These are phyloP conservation scores for Zygaena filipendulae DNA, from an alignment of 2,888 invertebrate species.

Conservation along the genomic window DNA sequence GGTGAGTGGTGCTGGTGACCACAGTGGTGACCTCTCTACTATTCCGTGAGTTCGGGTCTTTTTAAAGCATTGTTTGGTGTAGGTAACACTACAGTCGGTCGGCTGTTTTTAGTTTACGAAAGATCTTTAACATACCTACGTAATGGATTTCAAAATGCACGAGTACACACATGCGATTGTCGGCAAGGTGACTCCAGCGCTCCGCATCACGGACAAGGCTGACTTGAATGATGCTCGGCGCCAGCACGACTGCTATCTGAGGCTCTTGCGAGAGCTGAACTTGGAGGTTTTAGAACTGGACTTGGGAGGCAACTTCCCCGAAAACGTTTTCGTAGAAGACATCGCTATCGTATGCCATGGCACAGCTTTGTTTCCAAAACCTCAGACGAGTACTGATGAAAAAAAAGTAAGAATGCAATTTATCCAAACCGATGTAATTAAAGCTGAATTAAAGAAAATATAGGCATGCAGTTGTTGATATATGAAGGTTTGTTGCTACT, in stretches of 20 bases:
- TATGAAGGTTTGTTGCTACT: no score
- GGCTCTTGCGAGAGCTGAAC: slow-evolving; percentile 84
- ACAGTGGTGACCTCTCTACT: no score
- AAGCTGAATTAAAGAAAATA: no score
- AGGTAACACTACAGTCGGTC: no score
- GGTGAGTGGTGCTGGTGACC: no score
- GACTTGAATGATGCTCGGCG: slow-evolving; percentile 83
- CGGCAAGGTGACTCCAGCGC: slow-evolving; percentile 78
- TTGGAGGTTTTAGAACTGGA: slow-evolving; percentile 92
- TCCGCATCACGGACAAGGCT: slow-evolving; percentile 72
- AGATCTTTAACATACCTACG: background rate
- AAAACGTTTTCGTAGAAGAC: slow-evolving; percentile 90
- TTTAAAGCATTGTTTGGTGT: no score
- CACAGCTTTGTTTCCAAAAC: slow-evolving; percentile 87
- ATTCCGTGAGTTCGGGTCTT: no score
- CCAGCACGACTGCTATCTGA: slow-evolving; percentile 87
- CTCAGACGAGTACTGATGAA: slow-evolving; percentile 74
- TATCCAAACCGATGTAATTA: no score
- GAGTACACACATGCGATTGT: slow-evolving; percentile 86
- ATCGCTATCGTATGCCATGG: slow-evolving; percentile 93
- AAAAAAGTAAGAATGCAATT: slow-evolving; percentile 87
- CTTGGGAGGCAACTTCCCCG: slow-evolving; percentile 84
- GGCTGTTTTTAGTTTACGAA: no score
- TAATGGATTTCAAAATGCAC: slow-evolving; percentile 58
- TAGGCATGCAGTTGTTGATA: no score